Evolutionary conservation across 2,888 invertebrate genomes (phyloP).

Genomic region (Drosophila neotestacea): DNA sequence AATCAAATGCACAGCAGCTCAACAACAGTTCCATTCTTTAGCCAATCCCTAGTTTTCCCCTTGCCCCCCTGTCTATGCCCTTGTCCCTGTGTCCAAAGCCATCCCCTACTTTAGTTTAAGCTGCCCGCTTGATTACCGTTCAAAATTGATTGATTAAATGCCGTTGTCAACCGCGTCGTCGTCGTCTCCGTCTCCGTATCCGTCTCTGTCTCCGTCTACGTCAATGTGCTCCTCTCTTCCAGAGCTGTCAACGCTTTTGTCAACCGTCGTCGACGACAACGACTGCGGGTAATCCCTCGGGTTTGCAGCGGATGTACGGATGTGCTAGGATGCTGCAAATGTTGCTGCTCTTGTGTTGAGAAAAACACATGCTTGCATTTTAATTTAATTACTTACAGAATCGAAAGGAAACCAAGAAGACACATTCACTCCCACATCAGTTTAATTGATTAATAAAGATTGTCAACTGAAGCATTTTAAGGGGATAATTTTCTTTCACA

Average conservation of each 20-base stretch:
- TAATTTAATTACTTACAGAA: conserved; percentile 81
- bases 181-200: not conserved
- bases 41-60: conserved; percentile 19
- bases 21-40: conserved; percentile 35
- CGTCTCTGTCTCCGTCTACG: not conserved
- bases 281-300: conserved; percentile 67
- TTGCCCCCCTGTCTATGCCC: not conserved
- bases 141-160: conserved; percentile 81
- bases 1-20: conserved; percentile 65
- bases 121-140: conserved; percentile 80
- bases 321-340: conserved; percentile 43
- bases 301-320: conserved; percentile 44
- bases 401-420: conserved; percentile 47
- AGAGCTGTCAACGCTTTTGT: conserved; percentile 74
- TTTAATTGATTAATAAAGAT: conserved; percentile 79
- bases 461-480: conserved; percentile 60
- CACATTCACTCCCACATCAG: conserved; percentile 55
- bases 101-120: conserved; percentile 77
- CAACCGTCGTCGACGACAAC: conserved; percentile 53
- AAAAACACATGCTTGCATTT: conserved; percentile 80
- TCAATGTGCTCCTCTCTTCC: conserved; percentile 29
- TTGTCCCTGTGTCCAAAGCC: conserved; percentile 32
- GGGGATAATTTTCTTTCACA: conserved; percentile 60
- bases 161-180: conserved; percentile 64
- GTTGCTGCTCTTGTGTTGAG: conserved; percentile 13